phyloP scores from a whole-genome alignment of 1,140 invertebrate genomes.

The Idris sp. region DNA sequence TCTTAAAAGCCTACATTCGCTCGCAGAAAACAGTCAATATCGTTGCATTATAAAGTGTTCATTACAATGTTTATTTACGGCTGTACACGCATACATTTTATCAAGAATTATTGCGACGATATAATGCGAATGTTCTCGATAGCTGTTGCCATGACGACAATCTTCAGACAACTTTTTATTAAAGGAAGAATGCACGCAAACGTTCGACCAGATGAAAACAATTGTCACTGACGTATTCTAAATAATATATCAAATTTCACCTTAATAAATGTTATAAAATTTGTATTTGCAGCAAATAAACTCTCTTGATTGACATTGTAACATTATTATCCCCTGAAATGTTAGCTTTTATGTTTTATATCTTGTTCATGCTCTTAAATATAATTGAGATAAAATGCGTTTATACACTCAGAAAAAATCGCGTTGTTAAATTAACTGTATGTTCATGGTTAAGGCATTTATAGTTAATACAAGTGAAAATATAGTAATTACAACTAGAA shows the following conservation, averaged over 20 bases:
- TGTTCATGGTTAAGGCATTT: too few species aligned
- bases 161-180: constrained; percentile 38
- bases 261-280: neutral
- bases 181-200: constrained; percentile 8
- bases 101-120: constrained; percentile 41
- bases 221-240: constrained; percentile 11
- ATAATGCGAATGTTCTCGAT: constrained; percentile 25
- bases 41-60: constrained; percentile 37
- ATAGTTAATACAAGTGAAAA: too few species aligned
- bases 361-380: too few species aligned
- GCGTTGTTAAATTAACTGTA: too few species aligned
- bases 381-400: too few species aligned
- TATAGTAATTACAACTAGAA: too few species aligned
- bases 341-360: too few species aligned
- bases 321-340: too few species aligned
- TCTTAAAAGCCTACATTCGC: constrained; percentile 23
- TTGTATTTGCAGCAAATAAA: neutral
- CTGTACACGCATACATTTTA: constrained; percentile 13
- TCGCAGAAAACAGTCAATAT: constrained; percentile 2
- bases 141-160: constrained; percentile 41
- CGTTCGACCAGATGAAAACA: constrained; percentile 5
- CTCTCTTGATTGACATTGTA: too few species aligned
- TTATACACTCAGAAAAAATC: too few species aligned
- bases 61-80: constrained; percentile 34
- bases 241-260: constrained; percentile 6